These are phyloP conservation scores for Drosophila tristis DNA, from an alignment of 1,140 invertebrate genomes.

Conservation along the genomic window DNA sequence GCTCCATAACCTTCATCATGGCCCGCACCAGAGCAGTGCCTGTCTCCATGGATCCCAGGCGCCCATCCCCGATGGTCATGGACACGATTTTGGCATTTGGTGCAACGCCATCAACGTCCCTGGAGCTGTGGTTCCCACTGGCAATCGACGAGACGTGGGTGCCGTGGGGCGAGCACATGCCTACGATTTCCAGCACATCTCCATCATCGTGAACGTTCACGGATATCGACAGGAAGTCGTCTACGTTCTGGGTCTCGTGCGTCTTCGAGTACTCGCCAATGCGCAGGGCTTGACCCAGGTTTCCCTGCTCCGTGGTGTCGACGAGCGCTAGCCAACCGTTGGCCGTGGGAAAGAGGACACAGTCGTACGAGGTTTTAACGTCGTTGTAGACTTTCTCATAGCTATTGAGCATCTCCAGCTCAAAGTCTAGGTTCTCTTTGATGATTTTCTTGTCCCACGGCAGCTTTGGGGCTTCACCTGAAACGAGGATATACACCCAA, in stretches of 20 bases:
- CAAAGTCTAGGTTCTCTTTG: slow-evolving; percentile 95
- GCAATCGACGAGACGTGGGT: slow-evolving; percentile 99
- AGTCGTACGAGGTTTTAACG: slow-evolving; percentile 95
- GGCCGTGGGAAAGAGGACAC: slow-evolving; percentile 93
- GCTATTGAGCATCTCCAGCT: slow-evolving; percentile 92
- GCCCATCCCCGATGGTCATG: slow-evolving; percentile 95
- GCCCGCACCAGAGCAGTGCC: slow-evolving; percentile 95
- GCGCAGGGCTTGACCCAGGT: slow-evolving; percentile 90
- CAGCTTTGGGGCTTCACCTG: slow-evolving; percentile 64
- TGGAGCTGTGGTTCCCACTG: slow-evolving; percentile 94
- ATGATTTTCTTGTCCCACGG: slow-evolving; percentile 90
- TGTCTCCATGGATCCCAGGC: slow-evolving; percentile 97
- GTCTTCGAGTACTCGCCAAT: slow-evolving; percentile 94
- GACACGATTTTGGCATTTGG: slow-evolving; percentile 98
- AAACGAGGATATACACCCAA: not conserved
- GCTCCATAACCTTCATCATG: slow-evolving; percentile 93
- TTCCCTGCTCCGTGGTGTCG: slow-evolving; percentile 86
- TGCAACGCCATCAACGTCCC: slow-evolving; percentile 96
- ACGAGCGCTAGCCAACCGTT: slow-evolving; percentile 88
- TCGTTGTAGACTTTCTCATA: slow-evolving; percentile 96
- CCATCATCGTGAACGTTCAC: slow-evolving; percentile 97
- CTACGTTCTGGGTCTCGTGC: slow-evolving; percentile 91
- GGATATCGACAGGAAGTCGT: slow-evolving; percentile 94
- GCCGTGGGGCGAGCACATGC: slow-evolving; percentile 96
- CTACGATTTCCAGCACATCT: slow-evolving; percentile 96